Percentiles rank a stretch among this genome's conserved stretches.
These are phyloP conservation scores for Chymomyza caudatula DNA, from an alignment of 2,888 invertebrate genomes.

Conservation along the genomic window DNA sequence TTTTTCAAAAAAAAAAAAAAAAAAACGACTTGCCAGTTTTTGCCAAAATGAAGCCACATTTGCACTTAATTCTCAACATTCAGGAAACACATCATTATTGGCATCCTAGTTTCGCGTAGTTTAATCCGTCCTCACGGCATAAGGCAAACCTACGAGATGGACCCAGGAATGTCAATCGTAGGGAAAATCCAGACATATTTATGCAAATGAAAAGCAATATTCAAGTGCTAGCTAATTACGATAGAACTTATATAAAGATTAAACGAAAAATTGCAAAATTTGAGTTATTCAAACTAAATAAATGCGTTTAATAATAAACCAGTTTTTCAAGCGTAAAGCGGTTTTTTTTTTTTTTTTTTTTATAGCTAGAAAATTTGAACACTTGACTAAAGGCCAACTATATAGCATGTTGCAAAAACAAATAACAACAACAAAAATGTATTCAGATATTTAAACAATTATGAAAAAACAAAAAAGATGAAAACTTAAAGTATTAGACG, in stretches of 20 bases:
- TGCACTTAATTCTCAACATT: neutral
- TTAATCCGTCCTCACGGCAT: slow-evolving; percentile 48
- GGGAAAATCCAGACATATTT: slow-evolving; percentile 11
- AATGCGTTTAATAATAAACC: too few relatives aligned
- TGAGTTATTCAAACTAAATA: too few relatives aligned
- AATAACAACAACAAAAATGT: slow-evolving; percentile 11
- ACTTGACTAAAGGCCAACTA: slow-evolving; percentile 37
- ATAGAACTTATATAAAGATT: neutral
- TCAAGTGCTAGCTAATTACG: neutral
- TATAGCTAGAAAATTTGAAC: slow-evolving; percentile 49
- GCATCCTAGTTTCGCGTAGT: slow-evolving; percentile 47
- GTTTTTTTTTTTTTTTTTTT: slow-evolving; percentile 32
- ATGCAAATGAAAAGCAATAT: slow-evolving; percentile 6
- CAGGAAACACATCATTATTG: neutral
- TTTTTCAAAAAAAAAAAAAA: slow-evolving; percentile 5
- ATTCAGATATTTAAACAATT: slow-evolving; percentile 15
- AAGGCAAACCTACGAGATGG: too few relatives aligned
- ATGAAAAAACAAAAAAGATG: slow-evolving; percentile 7
- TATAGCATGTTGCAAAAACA: slow-evolving; percentile 13
- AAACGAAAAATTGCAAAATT: neutral
- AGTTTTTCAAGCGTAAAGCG: neutral
- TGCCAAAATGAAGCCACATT: slow-evolving; percentile 14
- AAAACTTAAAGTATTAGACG: slow-evolving; percentile 1
- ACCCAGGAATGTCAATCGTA: too few relatives aligned
- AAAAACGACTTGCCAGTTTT: neutral